Evolutionary conservation across 2,113 vertebrate species (phyloP).

Genomic region (Clarias macrocephalus): DNA sequence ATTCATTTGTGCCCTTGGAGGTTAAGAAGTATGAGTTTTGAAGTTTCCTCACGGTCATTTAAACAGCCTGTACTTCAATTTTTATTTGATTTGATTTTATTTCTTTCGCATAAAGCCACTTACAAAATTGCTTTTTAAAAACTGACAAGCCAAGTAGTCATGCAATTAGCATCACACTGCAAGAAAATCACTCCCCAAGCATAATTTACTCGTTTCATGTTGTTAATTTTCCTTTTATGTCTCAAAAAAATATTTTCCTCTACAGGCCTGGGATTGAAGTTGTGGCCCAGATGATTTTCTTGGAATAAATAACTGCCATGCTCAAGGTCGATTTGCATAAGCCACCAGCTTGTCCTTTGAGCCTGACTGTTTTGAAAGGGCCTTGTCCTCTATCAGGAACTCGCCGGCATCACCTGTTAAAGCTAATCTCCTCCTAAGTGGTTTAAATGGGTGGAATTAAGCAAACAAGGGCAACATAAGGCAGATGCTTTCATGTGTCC

Average conservation of each 20-base stretch:
- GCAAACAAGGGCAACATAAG: slow-evolving; percentile 53
- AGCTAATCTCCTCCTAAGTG: slow-evolving; percentile 48
- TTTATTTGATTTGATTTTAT: not conserved
- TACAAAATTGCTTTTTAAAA: slow-evolving; percentile 46
- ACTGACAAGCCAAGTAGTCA: slow-evolving; percentile 37
- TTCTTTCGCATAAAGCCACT: slow-evolving; percentile 12
- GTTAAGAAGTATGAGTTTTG: slow-evolving; percentile 18
- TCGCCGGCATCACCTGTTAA: slow-evolving; percentile 50
- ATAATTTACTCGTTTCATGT: slow-evolving; percentile 35
- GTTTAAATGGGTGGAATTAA: slow-evolving; percentile 53
- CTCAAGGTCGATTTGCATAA: slow-evolving; percentile 54
- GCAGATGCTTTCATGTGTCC: slow-evolving; percentile 41
- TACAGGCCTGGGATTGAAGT: slow-evolving; percentile 34
- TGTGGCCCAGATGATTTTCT: slow-evolving; percentile 41
- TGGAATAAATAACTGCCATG: slow-evolving; percentile 52
- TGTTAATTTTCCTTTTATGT: slow-evolving; percentile 23
- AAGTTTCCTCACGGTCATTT: slow-evolving; percentile 35
- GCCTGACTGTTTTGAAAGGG: slow-evolving; percentile 42
- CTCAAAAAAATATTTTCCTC: slow-evolving; percentile 36
- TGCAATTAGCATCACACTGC: slow-evolving; percentile 51
- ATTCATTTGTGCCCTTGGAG: slow-evolving; percentile 8
- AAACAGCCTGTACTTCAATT: not conserved
- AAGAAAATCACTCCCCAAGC: slow-evolving; percentile 42
- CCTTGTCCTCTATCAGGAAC: slow-evolving; percentile 29
- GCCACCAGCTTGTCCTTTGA: slow-evolving; percentile 50